Conservation (phyloP, 2,797 vertebrate species). For the Poeciliopsis presidionis region DNA sequence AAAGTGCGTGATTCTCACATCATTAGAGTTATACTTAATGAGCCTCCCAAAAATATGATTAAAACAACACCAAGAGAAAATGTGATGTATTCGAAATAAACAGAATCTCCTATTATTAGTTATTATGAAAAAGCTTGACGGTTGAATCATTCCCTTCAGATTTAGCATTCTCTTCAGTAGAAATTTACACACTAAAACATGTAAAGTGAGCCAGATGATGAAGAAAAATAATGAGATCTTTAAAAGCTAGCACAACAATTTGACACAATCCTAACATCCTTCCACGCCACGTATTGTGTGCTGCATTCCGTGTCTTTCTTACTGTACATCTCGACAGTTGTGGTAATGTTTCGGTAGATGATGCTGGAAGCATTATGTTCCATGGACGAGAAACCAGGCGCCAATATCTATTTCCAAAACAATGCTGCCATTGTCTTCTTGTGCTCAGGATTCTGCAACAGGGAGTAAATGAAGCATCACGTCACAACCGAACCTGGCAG, state of each 20-base stretch:
- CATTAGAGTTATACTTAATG: conserved; percentile 27
- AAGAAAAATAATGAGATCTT: background rate
- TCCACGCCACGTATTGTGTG: background rate
- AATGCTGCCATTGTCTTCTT: conserved; percentile 54
- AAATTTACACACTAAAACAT: background rate
- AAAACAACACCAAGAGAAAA: conserved; percentile 2
- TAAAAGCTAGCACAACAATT: background rate
- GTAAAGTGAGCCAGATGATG: background rate
- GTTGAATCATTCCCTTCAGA: conserved; percentile 4
- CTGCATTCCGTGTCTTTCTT: conserved; percentile 14
- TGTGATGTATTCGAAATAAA: background rate
- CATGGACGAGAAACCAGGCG: conserved; percentile 34
- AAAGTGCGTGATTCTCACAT: conserved; percentile 33
- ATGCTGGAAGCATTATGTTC: conserved; percentile 32
- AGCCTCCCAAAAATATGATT: conserved; percentile 19
- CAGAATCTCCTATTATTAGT: background rate
- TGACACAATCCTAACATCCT: background rate
- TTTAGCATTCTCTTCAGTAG: conserved; percentile 20
- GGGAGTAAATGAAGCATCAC: conserved; percentile 67
- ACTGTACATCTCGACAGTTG: conserved; percentile 25
- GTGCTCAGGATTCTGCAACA: conserved; percentile 55
- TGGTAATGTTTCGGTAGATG: conserved; percentile 34
- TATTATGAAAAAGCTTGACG: conserved; percentile 23
- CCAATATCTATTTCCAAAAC: conserved; percentile 49
- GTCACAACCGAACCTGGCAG: conserved; percentile 63